A percentile compares a stretch with the other conserved stretches of the same genome.
Conservation (phyloP, 2,888 invertebrate species). For the Vanessa cardui region DNA sequence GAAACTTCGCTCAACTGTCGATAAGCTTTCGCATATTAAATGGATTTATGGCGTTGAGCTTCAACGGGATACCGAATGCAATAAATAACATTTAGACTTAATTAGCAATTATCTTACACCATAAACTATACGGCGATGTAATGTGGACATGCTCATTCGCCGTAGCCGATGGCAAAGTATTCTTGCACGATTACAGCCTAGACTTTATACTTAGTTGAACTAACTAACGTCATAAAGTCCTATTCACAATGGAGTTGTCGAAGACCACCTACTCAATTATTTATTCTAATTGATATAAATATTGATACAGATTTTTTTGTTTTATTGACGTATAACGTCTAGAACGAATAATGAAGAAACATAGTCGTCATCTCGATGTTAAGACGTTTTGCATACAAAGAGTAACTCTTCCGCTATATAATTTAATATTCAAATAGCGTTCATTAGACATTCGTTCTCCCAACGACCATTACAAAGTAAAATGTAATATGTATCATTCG, state of each 20-base stretch:
- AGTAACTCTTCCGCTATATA: constrained; percentile 29
- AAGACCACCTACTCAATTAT: constrained; percentile 7
- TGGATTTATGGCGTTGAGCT: too few relatives aligned
- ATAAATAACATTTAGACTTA: background rate
- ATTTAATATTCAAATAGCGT: constrained; percentile 34
- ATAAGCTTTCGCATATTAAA: too few relatives aligned
- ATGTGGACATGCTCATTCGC: too few relatives aligned
- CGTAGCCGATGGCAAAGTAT: too few relatives aligned
- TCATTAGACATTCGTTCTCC: constrained; percentile 32
- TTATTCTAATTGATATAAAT: background rate
- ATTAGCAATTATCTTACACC: background rate
- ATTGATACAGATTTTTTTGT: background rate
- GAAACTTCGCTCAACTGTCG: too few relatives aligned
- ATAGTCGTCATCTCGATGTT: constrained; percentile 22
- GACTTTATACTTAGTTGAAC: too few relatives aligned
- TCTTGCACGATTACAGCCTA: too few relatives aligned
- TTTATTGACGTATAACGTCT: constrained; percentile 13
- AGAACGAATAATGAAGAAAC: constrained; percentile 23
- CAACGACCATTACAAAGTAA: constrained; percentile 35
- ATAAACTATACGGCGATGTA: too few relatives aligned
- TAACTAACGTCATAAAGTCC: too few relatives aligned
- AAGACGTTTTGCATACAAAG: constrained; percentile 36
- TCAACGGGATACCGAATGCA: too few relatives aligned
- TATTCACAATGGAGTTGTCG: background rate
- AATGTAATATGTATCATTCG: constrained; percentile 35